Conservation (phyloP, 1,140 invertebrate genomes). For the Paralvinella palmiformis region DNA sequence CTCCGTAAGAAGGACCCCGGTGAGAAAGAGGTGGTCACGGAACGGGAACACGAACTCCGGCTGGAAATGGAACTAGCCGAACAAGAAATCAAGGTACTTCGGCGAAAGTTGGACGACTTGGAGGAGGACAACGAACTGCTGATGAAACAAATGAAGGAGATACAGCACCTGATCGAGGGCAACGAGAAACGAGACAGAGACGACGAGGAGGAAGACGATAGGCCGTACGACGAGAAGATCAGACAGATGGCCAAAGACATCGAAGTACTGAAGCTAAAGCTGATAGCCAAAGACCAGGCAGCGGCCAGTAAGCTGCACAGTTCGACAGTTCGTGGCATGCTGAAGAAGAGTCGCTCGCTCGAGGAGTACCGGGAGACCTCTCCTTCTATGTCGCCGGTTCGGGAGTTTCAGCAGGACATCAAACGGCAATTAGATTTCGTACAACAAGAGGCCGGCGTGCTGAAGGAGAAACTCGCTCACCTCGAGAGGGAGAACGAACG, state of each 20-base stretch:
- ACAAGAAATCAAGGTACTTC: slow-evolving; percentile 71
- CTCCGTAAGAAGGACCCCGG: slow-evolving; percentile 1
- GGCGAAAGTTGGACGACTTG: slow-evolving; percentile 75
- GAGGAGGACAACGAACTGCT: slow-evolving; percentile 53
- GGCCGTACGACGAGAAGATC: slow-evolving; percentile 9
- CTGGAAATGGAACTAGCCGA: slow-evolving; percentile 81
- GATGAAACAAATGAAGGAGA: slow-evolving; percentile 10
- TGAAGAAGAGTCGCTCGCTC: slow-evolving; percentile 39
- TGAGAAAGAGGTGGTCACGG: slow-evolving; percentile 21
- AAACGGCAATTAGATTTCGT: neutral
- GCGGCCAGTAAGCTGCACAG: slow-evolving; percentile 40
- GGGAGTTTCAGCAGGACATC: too few relatives aligned
- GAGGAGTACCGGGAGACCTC: slow-evolving; percentile 39
- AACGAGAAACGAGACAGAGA: neutral
- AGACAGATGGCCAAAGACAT: slow-evolving; percentile 46
- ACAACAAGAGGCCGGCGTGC: neutral
- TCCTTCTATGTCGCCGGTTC: neutral
- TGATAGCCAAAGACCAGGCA: slow-evolving; percentile 74
- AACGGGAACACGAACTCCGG: slow-evolving; percentile 58
- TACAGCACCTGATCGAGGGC: slow-evolving; percentile 24
- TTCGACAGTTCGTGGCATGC: slow-evolving; percentile 8
- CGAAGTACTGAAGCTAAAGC: slow-evolving; percentile 64
- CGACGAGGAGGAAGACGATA: slow-evolving; percentile 18
- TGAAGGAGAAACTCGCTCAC: slow-evolving; percentile 55
- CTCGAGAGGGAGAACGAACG: slow-evolving; percentile 71